phyloP scores from a whole-genome alignment of 2,113 vertebrate genomes.

The Megalops atlanticus region DNA sequence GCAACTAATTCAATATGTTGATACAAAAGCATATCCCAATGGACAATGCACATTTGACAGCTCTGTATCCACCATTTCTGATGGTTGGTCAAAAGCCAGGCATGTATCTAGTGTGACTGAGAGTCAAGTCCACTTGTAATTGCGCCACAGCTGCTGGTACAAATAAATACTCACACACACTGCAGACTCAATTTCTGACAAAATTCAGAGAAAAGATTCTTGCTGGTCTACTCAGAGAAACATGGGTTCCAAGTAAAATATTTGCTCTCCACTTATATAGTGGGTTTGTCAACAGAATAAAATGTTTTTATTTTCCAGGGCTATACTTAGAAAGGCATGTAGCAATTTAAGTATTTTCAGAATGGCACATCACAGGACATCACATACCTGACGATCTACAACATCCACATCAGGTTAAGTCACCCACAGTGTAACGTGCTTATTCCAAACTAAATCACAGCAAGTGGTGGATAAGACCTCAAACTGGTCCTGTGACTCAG shows the following conservation, averaged over 20 bases:
- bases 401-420: neutral
- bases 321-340: conserved; percentile 49
- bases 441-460: neutral
- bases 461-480: neutral
- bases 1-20: neutral
- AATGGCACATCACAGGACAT: neutral
- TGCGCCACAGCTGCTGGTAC: neutral
- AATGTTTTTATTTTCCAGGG: conserved; percentile 37
- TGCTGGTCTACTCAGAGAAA: conserved; percentile 39
- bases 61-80: neutral
- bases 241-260: conserved; percentile 54
- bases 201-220: conserved; percentile 44
- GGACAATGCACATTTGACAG: neutral
- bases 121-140: neutral
- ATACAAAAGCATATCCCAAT: neutral
- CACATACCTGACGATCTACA: conserved; percentile 14
- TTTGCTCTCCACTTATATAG: conserved; percentile 15
- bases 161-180: neutral
- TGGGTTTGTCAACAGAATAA: conserved; percentile 37
- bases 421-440: neutral
- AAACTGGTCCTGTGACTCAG: neutral
- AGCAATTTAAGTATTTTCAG: conserved; percentile 35
- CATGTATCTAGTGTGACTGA: neutral
- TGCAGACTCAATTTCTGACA: neutral
- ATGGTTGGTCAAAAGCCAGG: neutral